These are phyloP conservation scores for Bolinopsis microptera DNA, from an alignment of 37 sponge, comb jelly and placozoan genomes.

Conservation along the genomic window DNA sequence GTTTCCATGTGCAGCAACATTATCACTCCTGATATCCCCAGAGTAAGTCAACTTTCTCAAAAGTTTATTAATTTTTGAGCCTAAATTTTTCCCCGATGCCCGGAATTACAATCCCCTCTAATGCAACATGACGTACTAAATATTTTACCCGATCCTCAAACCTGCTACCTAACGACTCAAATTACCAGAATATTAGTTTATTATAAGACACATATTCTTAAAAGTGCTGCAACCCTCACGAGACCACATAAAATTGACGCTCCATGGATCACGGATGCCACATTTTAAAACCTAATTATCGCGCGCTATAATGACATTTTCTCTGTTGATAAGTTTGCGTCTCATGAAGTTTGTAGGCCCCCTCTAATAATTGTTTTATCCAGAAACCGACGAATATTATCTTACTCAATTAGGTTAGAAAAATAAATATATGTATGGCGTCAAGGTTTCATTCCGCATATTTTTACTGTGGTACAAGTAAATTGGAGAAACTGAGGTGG, in stretches of 20 bases:
- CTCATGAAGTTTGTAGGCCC: background rate
- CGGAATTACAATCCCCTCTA: no score
- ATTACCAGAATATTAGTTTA: no score
- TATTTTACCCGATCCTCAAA: no score
- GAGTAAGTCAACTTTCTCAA: no score
- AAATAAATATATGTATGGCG: background rate
- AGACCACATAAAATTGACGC: background rate
- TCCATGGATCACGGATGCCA: background rate
- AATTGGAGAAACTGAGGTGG: no score
- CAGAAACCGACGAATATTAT: background rate
- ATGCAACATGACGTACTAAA: no score
- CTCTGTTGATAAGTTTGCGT: background rate
- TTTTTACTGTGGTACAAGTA: no score
- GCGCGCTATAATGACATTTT: background rate
- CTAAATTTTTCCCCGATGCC: no score
- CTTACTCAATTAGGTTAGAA: background rate
- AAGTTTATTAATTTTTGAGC: no score
- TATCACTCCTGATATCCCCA: constrained; percentile 17
- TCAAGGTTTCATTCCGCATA: background rate
- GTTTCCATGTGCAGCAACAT: constrained; percentile 4
- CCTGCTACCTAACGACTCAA: no score
- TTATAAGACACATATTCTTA: background rate
- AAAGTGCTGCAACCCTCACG: background rate
- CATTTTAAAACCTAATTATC: background rate
- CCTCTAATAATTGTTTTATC: background rate